Evolutionary conservation across 2,797 vertebrate species (phyloP).

Genomic region (Nasua narica): DNA sequence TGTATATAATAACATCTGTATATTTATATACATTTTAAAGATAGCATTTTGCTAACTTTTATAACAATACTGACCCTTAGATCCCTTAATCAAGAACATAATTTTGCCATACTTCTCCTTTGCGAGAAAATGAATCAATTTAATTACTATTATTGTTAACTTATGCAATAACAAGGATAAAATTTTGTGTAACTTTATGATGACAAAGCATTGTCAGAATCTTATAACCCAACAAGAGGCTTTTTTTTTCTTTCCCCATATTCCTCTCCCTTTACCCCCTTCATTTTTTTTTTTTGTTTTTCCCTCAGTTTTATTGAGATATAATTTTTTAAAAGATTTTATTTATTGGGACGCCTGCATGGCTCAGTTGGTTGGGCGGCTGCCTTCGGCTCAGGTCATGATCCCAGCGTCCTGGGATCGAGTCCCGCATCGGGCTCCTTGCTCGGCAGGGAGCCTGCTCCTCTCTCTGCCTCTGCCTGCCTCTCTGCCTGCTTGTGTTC

Average conservation of each 20-base stretch:
- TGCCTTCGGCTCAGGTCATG: too few species aligned
- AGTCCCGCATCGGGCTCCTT: too few species aligned
- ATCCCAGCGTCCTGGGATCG: too few species aligned
- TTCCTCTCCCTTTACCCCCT: not conserved
- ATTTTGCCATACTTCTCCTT: conserved; percentile 4
- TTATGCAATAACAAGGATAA: not conserved
- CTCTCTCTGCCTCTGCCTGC: too few species aligned
- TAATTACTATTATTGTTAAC: not conserved
- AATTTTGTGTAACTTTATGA: not conserved
- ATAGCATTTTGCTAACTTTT: not conserved
- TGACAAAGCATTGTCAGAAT: not conserved
- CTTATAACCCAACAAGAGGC: not conserved
- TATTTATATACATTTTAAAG: not conserved
- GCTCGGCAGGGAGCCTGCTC: too few species aligned
- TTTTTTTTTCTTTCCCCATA: not conserved
- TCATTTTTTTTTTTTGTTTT: not conserved
- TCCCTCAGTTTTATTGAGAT: not conserved
- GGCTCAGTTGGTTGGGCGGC: too few species aligned
- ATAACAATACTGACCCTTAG: not conserved
- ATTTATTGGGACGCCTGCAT: too few species aligned
- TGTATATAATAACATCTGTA: not conserved
- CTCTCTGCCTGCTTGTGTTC: too few species aligned
- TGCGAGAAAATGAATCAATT: not conserved
- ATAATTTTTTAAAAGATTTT: not conserved
- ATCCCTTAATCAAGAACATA: not conserved